These are phyloP conservation scores for Cebidichthys violaceus DNA, from an alignment of 2,113 vertebrate genomes.

Conservation along the genomic window DNA sequence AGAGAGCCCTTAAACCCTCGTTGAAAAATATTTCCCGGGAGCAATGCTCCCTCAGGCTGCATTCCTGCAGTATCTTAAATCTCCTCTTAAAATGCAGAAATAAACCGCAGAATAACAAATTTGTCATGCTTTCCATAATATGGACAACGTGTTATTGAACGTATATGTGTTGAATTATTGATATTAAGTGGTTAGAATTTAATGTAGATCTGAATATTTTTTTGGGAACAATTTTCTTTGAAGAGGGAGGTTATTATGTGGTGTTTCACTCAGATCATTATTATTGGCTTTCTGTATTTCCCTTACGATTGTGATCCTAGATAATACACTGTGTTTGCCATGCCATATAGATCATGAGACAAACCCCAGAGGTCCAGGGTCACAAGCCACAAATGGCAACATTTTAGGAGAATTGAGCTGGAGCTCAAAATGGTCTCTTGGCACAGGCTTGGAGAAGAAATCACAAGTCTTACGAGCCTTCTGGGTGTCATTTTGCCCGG, in stretches of 20 bases:
- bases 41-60: slow-evolving; percentile 19
- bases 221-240: slow-evolving; percentile 19
- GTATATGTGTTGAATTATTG: slow-evolving; percentile 8
- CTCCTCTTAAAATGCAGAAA: slow-evolving; percentile 25
- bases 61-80: slow-evolving; percentile 46
- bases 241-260: slow-evolving; percentile 40
- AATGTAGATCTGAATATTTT: slow-evolving; percentile 18
- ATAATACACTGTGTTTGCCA: slow-evolving; percentile 48
- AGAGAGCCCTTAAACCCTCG: slow-evolving; percentile 53
- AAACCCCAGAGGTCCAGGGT: slow-evolving; percentile 57
- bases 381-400: slow-evolving; percentile 68
- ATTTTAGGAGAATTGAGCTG: slow-evolving; percentile 61
- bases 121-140: neutral
- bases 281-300: slow-evolving; percentile 40
- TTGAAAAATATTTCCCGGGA: slow-evolving; percentile 39
- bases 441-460: slow-evolving; percentile 67
- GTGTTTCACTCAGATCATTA: slow-evolving; percentile 34
- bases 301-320: slow-evolving; percentile 26
- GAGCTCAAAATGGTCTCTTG: slow-evolving; percentile 63
- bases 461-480: slow-evolving; percentile 74
- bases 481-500: slow-evolving; percentile 73
- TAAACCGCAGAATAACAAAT: neutral
- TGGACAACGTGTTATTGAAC: neutral
- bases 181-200: neutral
- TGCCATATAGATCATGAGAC: slow-evolving; percentile 42